Conservation (phyloP, 1,140 invertebrate species). For the Leptinotarsa texana region DNA sequence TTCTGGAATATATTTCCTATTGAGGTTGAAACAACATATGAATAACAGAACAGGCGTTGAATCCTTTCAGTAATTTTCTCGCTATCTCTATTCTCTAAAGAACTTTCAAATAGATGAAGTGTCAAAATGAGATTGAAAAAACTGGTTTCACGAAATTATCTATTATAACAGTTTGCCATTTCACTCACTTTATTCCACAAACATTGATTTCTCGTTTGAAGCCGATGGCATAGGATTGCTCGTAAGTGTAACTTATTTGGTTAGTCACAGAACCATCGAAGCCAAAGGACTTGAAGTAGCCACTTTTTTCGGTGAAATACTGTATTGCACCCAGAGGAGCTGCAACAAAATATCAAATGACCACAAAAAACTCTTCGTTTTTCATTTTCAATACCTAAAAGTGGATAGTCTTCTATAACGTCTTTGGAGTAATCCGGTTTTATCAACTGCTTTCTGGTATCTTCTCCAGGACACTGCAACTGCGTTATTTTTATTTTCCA, state of each 20-base stretch:
- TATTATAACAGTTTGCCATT: too few relatives aligned
- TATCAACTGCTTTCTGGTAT: constrained; percentile 30
- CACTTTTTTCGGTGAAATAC: constrained; percentile 63
- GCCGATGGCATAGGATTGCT: constrained; percentile 57
- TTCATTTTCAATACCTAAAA: constrained; percentile 37
- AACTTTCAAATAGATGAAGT: too few relatives aligned
- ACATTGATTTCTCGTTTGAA: constrained; percentile 48
- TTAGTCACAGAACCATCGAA: constrained; percentile 59
- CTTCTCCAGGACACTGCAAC: constrained; percentile 59
- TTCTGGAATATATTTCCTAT: too few relatives aligned
- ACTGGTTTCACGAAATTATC: too few relatives aligned
- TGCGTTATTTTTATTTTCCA: constrained; percentile 69
- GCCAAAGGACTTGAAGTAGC: constrained; percentile 66
- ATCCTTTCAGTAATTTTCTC: too few relatives aligned
- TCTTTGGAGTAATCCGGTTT: constrained; percentile 30
- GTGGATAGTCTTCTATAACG: constrained; percentile 39
- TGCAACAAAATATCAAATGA: constrained; percentile 38
- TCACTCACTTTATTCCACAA: constrained; percentile 37
- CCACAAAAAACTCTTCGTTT: background rate
- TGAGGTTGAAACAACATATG: too few relatives aligned
- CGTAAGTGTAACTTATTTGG: constrained; percentile 55
- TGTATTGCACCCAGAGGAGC: constrained; percentile 68
- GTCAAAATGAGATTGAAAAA: too few relatives aligned
- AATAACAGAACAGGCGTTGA: too few relatives aligned
- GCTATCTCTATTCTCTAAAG: too few relatives aligned